Base-by-base conservation (phyloP, 2,113 vertebrate species). In the Passerina amoena region DNA sequence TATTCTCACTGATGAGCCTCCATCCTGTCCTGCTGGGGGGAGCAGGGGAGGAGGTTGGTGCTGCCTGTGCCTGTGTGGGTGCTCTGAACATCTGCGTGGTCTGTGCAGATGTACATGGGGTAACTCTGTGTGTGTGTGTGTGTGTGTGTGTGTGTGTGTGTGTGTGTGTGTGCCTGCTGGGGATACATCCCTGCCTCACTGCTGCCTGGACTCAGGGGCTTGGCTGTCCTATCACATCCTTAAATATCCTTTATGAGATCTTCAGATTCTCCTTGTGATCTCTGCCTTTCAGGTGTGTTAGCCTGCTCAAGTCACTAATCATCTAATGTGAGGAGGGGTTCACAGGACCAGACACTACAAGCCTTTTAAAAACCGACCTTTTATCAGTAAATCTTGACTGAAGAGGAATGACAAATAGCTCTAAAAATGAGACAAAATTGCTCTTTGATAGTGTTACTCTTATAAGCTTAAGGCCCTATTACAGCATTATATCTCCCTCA, bases 351-450 rank as follows among this genome's bases (percentile, higher is more conserved):
- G 38, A 38, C 38, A 61, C n/a, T 14, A 71, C 82, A 87, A 92
- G 15, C 24, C 47, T 87, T 73, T 82, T 64, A n/a, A 94, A 83
- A 94, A 33, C 6, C 1, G 10, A 37, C 70, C 60, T 71, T 78
- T 76, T 48, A 79, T 31, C 33, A 60, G 24, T 68, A 87, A 75
- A 82, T 71, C 38, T 79, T 81, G 10, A 61, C 69, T 79, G 61
- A 75, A 91, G 81, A 82, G 4, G 35, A 89, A 89, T 82, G 40
- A 87, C 61, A 85, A 89, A 82, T 75, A 90, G 18, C 53, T 87
- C 78, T 60, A 76, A 94, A 94, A 94, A 71, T 64, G 31, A 87
- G 70, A 76, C 12, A 76, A 68, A 91, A 84, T 68, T 92, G 14
- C 13, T 79, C 35, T 85, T 82, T 87, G 47, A 35, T 76, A 56